These are phyloP conservation scores for Corbicula japonica DNA, from an alignment of 2,888 invertebrate species.

Conservation along the genomic window DNA sequence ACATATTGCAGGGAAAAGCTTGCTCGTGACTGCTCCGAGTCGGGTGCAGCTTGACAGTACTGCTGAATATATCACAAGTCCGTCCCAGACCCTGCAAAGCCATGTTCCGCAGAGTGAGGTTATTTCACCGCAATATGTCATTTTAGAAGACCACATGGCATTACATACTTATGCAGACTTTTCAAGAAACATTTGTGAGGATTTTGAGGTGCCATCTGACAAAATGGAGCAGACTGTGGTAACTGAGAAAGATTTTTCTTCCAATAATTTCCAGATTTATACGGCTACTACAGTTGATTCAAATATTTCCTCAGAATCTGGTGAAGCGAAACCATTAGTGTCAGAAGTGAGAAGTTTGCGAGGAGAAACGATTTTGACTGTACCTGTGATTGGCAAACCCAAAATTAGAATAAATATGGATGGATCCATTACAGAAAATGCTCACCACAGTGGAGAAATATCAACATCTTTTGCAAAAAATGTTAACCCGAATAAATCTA, in stretches of 20 bases:
- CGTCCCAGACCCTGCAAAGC: background rate
- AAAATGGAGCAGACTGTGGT: background rate
- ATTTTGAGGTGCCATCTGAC: background rate
- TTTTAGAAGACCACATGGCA: slow-evolving; percentile 33
- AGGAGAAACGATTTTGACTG: slow-evolving; percentile 26
- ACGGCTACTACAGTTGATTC: background rate
- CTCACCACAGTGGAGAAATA: too few species aligned
- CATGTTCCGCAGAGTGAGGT: slow-evolving; percentile 13
- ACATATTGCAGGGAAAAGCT: too few species aligned
- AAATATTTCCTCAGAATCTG: background rate
- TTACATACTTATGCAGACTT: slow-evolving; percentile 34
- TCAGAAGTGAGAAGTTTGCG: background rate
- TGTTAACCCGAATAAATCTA: background rate
- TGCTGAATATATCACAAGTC: too few species aligned
- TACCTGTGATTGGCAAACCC: slow-evolving; percentile 10
- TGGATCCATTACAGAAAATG: too few species aligned
- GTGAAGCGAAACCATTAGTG: background rate
- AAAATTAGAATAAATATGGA: too few species aligned
- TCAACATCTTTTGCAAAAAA: background rate
- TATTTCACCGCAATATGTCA: slow-evolving; percentile 26
- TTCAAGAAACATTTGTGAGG: background rate
- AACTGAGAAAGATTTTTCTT: background rate
- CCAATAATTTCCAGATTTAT: background rate
- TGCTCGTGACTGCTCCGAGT: too few species aligned
- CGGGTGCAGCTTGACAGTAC: too few species aligned